Evolutionary conservation across 2,888 invertebrate genomes (phyloP).

Genomic region (Melinaea marsaeus): DNA sequence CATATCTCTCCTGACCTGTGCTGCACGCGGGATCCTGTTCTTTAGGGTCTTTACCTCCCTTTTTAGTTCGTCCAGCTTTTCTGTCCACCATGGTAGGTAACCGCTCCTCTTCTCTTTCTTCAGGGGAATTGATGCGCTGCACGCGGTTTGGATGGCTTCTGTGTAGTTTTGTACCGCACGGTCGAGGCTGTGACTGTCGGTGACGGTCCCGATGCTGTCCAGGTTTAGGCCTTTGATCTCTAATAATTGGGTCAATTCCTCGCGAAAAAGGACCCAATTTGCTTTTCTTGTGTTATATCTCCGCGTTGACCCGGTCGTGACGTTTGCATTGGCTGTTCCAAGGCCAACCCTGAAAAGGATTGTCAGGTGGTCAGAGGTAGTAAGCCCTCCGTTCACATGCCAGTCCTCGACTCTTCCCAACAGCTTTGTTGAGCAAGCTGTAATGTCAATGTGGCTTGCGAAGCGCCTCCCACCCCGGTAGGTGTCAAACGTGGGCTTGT

Average conservation of each 20-base stretch:
- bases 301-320: constrained; percentile 13
- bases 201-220: too few species aligned
- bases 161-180: too few species aligned
- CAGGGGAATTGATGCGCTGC: too few species aligned
- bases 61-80: not conserved
- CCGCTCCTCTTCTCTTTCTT: too few species aligned
- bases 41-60: constrained; percentile 7
- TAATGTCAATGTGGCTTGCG: constrained; percentile 16
- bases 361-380: constrained; percentile 22
- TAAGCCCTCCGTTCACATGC: constrained; percentile 12
- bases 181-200: too few species aligned
- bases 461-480: constrained; percentile 16
- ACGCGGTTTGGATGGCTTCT: too few species aligned
- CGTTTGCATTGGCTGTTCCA: not conserved
- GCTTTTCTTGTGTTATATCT: constrained; percentile 21
- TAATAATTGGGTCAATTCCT: too few species aligned
- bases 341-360: constrained; percentile 12
- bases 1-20: constrained; percentile 7
- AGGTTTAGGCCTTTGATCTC: too few species aligned
- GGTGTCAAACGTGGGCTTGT: constrained; percentile 22
- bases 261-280: constrained; percentile 18
- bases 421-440: constrained; percentile 2
- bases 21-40: too few species aligned
- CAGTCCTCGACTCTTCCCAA: constrained; percentile 9
- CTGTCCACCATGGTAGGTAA: too few species aligned